phyloP scores from a whole-genome alignment of 2,888 invertebrate genomes.

The Drosophila kanekoi region DNA sequence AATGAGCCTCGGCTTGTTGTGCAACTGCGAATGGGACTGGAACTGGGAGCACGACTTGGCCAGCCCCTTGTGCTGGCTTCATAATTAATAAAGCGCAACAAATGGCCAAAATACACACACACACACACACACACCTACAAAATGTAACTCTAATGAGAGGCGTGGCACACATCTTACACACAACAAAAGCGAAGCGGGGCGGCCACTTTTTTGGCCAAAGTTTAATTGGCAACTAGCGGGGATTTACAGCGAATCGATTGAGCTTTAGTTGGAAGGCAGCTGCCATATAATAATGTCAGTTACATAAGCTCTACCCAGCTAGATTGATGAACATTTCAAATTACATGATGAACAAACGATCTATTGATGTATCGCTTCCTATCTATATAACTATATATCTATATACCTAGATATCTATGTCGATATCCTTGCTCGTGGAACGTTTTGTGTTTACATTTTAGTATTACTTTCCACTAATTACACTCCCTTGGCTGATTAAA shows the following conservation, averaged over 20 bases:
- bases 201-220: constrained; percentile 23
- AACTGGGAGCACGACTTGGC: constrained; percentile 36
- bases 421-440: too few species aligned
- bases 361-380: too few species aligned
- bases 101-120: constrained; percentile 51
- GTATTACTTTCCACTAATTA: too few species aligned
- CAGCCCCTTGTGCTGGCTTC: constrained; percentile 37
- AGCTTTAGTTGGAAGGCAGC: background rate
- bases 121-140: constrained; percentile 14
- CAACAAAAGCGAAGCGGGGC: constrained; percentile 8
- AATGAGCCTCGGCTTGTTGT: constrained; percentile 39
- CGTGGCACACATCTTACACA: constrained; percentile 41
- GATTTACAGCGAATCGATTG: constrained; percentile 1
- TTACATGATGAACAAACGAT: too few species aligned
- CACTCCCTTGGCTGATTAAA: too few species aligned
- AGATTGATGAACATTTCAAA: too few species aligned
- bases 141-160: constrained; percentile 60
- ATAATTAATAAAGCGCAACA: constrained; percentile 72
- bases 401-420: too few species aligned
- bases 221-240: constrained; percentile 40
- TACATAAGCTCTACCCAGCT: background rate
- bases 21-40: constrained; percentile 11
- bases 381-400: too few species aligned
- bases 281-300: background rate
- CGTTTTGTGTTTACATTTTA: too few species aligned